Evolutionary conservation across 2,113 vertebrate genomes (phyloP).

Genomic region (Campylomormyrus numenius): DNA sequence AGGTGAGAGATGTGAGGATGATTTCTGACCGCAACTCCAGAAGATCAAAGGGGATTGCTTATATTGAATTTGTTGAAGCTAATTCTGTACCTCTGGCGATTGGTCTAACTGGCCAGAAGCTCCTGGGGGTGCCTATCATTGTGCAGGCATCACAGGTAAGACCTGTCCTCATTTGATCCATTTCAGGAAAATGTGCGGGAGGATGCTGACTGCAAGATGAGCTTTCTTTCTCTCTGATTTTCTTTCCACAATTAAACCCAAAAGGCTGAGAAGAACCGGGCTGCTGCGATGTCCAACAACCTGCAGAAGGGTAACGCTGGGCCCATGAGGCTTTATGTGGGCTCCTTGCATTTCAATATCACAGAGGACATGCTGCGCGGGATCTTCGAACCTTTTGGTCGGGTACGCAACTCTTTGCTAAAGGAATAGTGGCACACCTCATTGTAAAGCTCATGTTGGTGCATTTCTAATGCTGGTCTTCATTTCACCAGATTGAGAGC

Average conservation of each 20-base stretch:
- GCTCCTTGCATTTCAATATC: slow-evolving; percentile 93
- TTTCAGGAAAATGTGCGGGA: not conserved
- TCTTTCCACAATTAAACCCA: not conserved
- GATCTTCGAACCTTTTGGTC: slow-evolving; percentile 93
- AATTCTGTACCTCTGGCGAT: slow-evolving; percentile 95
- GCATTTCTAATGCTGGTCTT: not conserved
- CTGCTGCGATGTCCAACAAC: slow-evolving; percentile 87
- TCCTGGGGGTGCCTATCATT: slow-evolving; percentile 92
- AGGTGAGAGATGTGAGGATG: slow-evolving; percentile 95
- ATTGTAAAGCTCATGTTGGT: not conserved
- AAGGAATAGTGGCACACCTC: not conserved
- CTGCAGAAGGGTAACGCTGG: slow-evolving; percentile 83
- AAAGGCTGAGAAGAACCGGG: slow-evolving; percentile 94
- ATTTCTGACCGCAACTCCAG: slow-evolving; percentile 96
- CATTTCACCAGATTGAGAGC: slow-evolving; percentile 74
- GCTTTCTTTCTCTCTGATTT: not conserved
- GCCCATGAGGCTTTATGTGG: slow-evolving; percentile 89
- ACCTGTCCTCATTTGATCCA: not conserved
- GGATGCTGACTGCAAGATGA: not conserved
- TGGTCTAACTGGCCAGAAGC: slow-evolving; percentile 87
- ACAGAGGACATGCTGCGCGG: slow-evolving; percentile 95
- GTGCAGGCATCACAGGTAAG: slow-evolving; percentile 94
- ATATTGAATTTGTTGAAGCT: slow-evolving; percentile 90
- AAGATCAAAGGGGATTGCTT: slow-evolving; percentile 94
- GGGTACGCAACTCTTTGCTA: slow-evolving; percentile 54